A percentile compares a stretch with the other conserved stretches of the same genome.
These are phyloP conservation scores for Alentia gelatinosa DNA, from an alignment of 2,888 invertebrate species.

Conservation along the genomic window DNA sequence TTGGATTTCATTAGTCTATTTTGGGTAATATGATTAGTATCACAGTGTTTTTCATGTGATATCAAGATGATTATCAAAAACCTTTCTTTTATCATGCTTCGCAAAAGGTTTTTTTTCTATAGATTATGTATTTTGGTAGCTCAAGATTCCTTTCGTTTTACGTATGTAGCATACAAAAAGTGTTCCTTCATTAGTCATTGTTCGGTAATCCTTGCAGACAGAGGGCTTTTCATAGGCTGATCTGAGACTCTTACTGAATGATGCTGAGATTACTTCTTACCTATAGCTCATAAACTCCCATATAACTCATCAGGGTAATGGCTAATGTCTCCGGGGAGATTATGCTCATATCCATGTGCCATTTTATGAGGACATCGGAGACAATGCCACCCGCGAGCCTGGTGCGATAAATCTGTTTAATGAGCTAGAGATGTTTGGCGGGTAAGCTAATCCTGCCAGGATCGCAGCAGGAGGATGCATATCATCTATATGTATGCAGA, in stretches of 20 bases:
- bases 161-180: too few relatives aligned
- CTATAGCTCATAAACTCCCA: not conserved
- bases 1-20: not conserved
- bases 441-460: too few relatives aligned
- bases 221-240: not conserved
- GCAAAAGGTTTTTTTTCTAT: not conserved
- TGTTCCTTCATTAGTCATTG: too few relatives aligned
- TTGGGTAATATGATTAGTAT: not conserved
- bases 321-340: not conserved
- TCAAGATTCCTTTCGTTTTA: too few relatives aligned
- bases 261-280: not conserved
- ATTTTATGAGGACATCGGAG: not conserved
- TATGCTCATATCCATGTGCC: not conserved
- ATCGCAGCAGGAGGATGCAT: too few relatives aligned
- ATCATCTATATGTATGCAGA: too few relatives aligned
- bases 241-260: not conserved
- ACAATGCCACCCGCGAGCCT: not conserved
- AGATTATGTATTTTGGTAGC: not conserved
- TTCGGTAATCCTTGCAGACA: too few relatives aligned
- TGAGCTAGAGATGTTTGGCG: too few relatives aligned
- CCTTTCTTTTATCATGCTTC: not conserved
- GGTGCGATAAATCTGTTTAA: not conserved
- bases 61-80: not conserved
- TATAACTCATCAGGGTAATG: not conserved
- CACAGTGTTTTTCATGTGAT: too few relatives aligned